Percentiles rank a stretch among this genome's conserved stretches.
Conservation (phyloP, 2,797 vertebrate species). For the Enoplosus armatus region DNA sequence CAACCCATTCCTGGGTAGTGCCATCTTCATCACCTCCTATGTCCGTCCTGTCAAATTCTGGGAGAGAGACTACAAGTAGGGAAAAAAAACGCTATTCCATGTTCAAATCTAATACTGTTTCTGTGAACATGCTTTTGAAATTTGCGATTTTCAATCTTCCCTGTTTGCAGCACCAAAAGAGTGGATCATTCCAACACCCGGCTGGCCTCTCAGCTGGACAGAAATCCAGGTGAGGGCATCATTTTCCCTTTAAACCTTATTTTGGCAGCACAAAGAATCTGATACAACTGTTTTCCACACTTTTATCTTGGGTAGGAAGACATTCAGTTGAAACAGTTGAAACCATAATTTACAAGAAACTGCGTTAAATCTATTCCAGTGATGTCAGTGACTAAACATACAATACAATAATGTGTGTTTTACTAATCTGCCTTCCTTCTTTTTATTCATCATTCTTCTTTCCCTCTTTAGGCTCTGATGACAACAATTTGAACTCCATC, state of each 20-base stretch:
- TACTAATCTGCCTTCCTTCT: background rate
- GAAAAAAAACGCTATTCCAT: background rate
- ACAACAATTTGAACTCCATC: constrained; percentile 99
- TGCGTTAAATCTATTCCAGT: background rate
- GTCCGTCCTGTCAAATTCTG: constrained; percentile 98
- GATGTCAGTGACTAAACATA: background rate
- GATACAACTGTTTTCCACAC: background rate
- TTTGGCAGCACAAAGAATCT: background rate
- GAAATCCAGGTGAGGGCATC: constrained; percentile 91
- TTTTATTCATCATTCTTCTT: background rate
- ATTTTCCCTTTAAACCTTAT: too few species aligned
- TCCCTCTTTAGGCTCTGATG: constrained; percentile 90
- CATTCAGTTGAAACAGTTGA: background rate
- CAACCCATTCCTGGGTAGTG: constrained; percentile 97
- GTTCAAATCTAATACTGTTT: background rate
- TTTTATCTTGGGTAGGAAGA: background rate
- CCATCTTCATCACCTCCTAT: constrained; percentile 99
- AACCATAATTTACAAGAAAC: background rate
- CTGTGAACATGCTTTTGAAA: background rate
- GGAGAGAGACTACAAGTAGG: constrained; percentile 99
- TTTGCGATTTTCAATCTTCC: background rate
- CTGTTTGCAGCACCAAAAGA: constrained; percentile 90
- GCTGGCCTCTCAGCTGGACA: constrained; percentile 96
- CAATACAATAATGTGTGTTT: background rate
- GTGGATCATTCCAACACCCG: constrained; percentile 99